Conservation (phyloP, 2,888 invertebrate species). For the Heliconius hortense region DNA sequence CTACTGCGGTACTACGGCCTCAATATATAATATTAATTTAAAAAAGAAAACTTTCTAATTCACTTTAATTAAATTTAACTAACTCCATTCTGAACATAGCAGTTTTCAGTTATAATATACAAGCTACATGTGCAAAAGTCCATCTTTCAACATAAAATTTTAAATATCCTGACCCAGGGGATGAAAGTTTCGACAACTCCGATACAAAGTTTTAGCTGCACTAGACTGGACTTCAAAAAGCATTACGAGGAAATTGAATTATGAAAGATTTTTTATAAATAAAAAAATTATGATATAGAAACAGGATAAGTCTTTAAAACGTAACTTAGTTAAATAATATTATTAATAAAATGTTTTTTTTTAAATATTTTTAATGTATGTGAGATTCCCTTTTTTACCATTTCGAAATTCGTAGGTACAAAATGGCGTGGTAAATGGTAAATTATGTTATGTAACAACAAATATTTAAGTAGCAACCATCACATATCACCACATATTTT, state of each 20-base stretch:
- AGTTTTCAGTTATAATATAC: slow-evolving; percentile 1
- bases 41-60: background rate
- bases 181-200: slow-evolving; percentile 21
- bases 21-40: too few species aligned
- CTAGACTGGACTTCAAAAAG: slow-evolving; percentile 20
- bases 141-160: slow-evolving; percentile 14
- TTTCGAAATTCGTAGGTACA: too few species aligned
- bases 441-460: too few species aligned
- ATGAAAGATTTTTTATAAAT: background rate
- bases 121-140: slow-evolving; percentile 5
- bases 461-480: too few species aligned
- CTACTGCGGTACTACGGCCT: too few species aligned
- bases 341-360: too few species aligned
- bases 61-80: background rate
- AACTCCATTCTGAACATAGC: background rate
- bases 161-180: slow-evolving; percentile 19
- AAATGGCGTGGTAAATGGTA: too few species aligned
- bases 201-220: slow-evolving; percentile 25
- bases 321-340: background rate
- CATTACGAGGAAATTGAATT: slow-evolving; percentile 13
- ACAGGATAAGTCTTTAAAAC: background rate
- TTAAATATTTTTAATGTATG: too few species aligned
- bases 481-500: too few species aligned
- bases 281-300: background rate
- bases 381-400: too few species aligned